These are phyloP conservation scores for Lepidochrysops patricia DNA, from an alignment of 2,888 invertebrate genomes.

Conservation along the genomic window DNA sequence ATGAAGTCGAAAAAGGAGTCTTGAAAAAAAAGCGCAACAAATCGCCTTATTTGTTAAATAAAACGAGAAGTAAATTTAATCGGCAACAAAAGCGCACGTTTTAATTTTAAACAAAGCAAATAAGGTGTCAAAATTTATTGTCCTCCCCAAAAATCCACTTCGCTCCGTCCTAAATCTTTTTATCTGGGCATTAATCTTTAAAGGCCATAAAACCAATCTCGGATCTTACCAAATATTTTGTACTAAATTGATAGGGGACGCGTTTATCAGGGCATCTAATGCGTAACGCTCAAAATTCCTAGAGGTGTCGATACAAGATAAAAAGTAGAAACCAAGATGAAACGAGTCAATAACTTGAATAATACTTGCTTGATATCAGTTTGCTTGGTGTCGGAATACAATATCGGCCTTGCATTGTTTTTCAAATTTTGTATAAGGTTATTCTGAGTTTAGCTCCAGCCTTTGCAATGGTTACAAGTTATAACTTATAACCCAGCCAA, in stretches of 20 bases:
- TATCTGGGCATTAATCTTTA: constrained; percentile 67
- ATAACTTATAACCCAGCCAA: no score
- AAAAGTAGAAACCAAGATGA: constrained; percentile 43
- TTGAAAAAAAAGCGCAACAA: neutral
- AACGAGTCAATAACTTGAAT: constrained; percentile 36
- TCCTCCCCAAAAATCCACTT: constrained; percentile 46
- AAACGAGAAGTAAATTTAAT: constrained; percentile 22
- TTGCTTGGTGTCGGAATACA: neutral
- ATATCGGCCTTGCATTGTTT: neutral
- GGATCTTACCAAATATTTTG: constrained; percentile 68
- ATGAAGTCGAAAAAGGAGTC: neutral
- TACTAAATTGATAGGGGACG: constrained; percentile 67
- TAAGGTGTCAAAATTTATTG: constrained; percentile 61
- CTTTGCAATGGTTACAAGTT: no score
- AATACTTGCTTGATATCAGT: constrained; percentile 22
- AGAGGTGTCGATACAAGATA: constrained; percentile 68
- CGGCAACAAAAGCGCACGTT: constrained; percentile 25
- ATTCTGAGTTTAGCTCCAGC: neutral
- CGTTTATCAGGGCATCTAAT: constrained; percentile 59
- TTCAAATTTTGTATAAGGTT: neutral
- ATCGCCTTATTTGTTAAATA: neutral
- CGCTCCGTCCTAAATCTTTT: constrained; percentile 57
- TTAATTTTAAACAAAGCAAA: constrained; percentile 29
- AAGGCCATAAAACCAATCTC: constrained; percentile 66
- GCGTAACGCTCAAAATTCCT: constrained; percentile 65